These are phyloP conservation scores for Ectemnius continuus DNA, from an alignment of 2,888 invertebrate species.

Conservation along the genomic window DNA sequence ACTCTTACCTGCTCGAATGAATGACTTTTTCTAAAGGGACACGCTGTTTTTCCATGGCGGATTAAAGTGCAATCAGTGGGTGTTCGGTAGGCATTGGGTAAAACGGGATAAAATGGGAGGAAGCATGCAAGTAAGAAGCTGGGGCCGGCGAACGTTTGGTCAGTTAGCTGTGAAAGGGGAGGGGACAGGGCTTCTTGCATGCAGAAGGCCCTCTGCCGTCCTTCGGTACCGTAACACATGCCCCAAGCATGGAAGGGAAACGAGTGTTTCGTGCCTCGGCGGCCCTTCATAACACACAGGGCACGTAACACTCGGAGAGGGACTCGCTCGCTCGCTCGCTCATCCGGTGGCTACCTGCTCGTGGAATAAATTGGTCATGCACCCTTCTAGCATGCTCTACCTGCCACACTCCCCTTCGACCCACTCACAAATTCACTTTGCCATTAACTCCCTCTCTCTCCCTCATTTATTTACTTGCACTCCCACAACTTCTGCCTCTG, in stretches of 20 bases:
- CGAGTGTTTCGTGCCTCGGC: conserved; percentile 15
- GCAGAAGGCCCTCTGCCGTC: not conserved
- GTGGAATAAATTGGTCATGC: conserved; percentile 70
- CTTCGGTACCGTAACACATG: conserved; percentile 53
- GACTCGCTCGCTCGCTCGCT: conserved; percentile 65
- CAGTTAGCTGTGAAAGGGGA: no score
- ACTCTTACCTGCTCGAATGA: no score
- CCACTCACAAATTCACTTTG: conserved; percentile 45
- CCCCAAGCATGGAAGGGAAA: conserved; percentile 27
- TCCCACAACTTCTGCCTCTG: no score
- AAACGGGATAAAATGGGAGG: no score
- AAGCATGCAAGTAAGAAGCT: no score
- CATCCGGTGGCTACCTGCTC: conserved; percentile 71
- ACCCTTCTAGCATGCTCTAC: conserved; percentile 25
- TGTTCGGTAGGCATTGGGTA: no score
- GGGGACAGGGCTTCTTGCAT: no score
- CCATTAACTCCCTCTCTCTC: conserved; percentile 27
- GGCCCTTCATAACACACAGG: conserved; percentile 51
- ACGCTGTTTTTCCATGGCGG: no score
- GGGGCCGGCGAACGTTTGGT: no score
- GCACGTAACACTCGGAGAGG: conserved; percentile 59
- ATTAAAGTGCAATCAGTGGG: no score
- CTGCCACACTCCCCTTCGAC: not conserved
- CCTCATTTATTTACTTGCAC: not conserved
- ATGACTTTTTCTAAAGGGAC: no score